Percentiles rank a stretch among this genome's conserved stretches.
These are phyloP conservation scores for Thunnus albacares DNA, from an alignment of 2,797 vertebrate species.

Conservation along the genomic window DNA sequence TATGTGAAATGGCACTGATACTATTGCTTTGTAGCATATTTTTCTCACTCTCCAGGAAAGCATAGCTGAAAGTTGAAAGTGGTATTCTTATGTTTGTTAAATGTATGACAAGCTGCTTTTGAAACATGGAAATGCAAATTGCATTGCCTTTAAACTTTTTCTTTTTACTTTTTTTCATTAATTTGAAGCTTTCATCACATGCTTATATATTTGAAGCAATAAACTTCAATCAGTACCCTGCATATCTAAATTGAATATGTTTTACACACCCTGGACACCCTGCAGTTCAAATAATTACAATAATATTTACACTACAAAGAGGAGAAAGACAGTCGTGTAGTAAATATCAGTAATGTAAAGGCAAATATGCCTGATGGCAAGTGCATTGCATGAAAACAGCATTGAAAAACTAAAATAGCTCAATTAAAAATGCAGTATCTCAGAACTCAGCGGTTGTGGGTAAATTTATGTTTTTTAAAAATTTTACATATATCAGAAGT, in stretches of 20 bases:
- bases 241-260: constrained; percentile 34
- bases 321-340: constrained; percentile 21
- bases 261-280: constrained; percentile 31
- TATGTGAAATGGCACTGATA: constrained; percentile 4
- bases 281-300: constrained; percentile 49
- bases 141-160: constrained; percentile 19
- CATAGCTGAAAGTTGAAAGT: constrained; percentile 15
- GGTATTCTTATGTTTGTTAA: constrained; percentile 22
- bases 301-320: constrained; percentile 56
- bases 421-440: neutral
- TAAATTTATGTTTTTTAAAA: neutral
- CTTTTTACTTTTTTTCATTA: constrained; percentile 33
- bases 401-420: neutral
- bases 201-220: constrained; percentile 20
- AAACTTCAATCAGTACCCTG: constrained; percentile 33
- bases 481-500: neutral
- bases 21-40: neutral
- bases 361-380: constrained; percentile 34
- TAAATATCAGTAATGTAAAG: constrained; percentile 30
- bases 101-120: constrained; percentile 37
- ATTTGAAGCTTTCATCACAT: constrained; percentile 14
- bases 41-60: constrained; percentile 14
- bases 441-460: neutral
- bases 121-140: constrained; percentile 37
- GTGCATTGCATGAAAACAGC: neutral